Conservation (phyloP, 2,888 invertebrate genomes). For the Resseliella maxima region DNA sequence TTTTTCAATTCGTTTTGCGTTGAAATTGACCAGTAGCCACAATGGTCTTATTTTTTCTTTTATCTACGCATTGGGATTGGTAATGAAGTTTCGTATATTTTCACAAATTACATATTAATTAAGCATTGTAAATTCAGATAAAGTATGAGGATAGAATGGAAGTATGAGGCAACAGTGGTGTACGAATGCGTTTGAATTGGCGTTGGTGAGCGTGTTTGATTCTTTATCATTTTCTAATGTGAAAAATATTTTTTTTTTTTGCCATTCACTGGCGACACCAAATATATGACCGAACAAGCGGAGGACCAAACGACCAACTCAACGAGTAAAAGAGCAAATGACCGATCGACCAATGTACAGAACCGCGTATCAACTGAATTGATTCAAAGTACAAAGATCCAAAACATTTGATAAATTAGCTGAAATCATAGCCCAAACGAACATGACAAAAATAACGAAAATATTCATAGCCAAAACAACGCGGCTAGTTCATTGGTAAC, state of each 20-base stretch:
- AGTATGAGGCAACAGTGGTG: neutral
- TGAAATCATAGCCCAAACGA: neutral
- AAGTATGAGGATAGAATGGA: neutral
- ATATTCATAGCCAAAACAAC: neutral
- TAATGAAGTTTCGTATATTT: conserved; percentile 34
- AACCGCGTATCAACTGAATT: neutral
- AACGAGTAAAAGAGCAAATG: no score
- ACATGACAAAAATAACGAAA: neutral
- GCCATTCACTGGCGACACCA: no score
- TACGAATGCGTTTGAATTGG: neutral
- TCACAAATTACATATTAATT: conserved; percentile 53
- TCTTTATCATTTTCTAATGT: conserved; percentile 18
- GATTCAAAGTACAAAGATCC: neutral
- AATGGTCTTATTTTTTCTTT: neutral
- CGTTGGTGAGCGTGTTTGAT: neutral
- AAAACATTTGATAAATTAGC: neutral
- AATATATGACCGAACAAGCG: no score
- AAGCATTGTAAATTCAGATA: conserved; percentile 25
- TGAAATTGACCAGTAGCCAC: conserved; percentile 30
- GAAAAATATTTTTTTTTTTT: neutral
- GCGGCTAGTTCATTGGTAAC: no score
- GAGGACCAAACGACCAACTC: neutral
- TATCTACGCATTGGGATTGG: neutral
- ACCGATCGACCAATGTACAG: no score
- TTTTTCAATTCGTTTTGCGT: neutral